phyloP scores from a whole-genome alignment of 2,888 invertebrate species.

The Cheilosia scutellata region DNA sequence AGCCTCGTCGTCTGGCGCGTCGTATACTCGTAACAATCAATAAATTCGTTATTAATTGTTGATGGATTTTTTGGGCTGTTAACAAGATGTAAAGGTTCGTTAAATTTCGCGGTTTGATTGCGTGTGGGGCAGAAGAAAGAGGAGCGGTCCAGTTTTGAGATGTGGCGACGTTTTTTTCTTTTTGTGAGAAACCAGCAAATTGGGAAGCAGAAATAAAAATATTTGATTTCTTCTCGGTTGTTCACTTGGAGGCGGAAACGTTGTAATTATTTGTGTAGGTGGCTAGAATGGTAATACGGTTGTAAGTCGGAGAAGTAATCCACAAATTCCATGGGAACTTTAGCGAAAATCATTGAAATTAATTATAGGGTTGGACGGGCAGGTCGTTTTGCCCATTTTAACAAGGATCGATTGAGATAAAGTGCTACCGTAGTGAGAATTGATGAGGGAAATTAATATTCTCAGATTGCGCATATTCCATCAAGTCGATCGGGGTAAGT shows the following conservation, averaged over 20 bases:
- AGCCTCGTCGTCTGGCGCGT: conserved; percentile 10
- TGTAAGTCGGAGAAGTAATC: conserved; percentile 25
- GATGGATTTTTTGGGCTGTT: conserved; percentile 61
- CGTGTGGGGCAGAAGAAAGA: conserved; percentile 15
- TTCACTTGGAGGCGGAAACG: conserved; percentile 19
- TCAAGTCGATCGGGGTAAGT: no score
- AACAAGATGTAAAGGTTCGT: conserved; percentile 74
- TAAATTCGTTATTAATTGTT: conserved; percentile 71
- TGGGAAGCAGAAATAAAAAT: conserved; percentile 41
- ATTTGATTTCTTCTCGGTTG: conserved; percentile 27
- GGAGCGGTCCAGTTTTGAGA: conserved; percentile 48
- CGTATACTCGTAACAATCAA: conserved; percentile 59
- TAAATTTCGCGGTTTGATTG: conserved; percentile 54
- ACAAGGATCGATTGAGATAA: not conserved
- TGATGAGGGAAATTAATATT: not conserved
- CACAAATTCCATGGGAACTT: conserved; percentile 36
- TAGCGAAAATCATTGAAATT: conserved; percentile 10
- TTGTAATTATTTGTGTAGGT: conserved; percentile 63
- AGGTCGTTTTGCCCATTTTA: conserved; percentile 1
- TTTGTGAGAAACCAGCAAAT: conserved; percentile 31
- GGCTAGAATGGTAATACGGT: conserved; percentile 22
- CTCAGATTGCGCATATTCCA: not conserved
- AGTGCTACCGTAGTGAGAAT: not conserved
- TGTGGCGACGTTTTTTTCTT: conserved; percentile 26
- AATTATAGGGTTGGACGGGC: not conserved